Evolutionary conservation across 2,797 vertebrate species (phyloP).

Genomic region (Onychomys leucogaster): DNA sequence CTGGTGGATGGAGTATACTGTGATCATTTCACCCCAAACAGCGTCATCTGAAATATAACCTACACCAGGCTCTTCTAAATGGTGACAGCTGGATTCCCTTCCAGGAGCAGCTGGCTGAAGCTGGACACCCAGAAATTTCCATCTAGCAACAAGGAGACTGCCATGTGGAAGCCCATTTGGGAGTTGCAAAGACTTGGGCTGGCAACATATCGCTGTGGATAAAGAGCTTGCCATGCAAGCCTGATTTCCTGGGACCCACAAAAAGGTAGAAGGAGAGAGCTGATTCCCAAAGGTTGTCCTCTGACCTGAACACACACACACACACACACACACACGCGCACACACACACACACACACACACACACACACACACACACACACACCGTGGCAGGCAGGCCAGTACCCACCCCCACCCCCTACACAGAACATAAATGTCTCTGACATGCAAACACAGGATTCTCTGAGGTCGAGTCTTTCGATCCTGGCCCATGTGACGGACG

Average conservation of each 20-base stretch:
- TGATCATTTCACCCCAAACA: background rate
- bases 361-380: background rate
- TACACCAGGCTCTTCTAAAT: background rate
- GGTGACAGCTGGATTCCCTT: background rate
- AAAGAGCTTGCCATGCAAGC: background rate
- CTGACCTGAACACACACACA: background rate
- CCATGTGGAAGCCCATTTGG: background rate
- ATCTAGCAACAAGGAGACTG: background rate
- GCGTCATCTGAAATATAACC: background rate
- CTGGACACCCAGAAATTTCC: background rate
- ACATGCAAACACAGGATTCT: background rate
- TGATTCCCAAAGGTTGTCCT: background rate
- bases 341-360: background rate
- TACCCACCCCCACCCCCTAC: background rate
- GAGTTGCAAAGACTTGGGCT: background rate
- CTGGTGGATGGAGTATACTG: background rate
- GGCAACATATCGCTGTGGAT: background rate
- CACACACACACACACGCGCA: background rate
- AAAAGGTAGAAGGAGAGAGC: background rate
- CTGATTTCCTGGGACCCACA: background rate
- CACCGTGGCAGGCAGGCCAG: background rate
- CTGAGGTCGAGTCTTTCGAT: background rate
- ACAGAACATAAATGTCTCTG: background rate
- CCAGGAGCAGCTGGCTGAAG: background rate
- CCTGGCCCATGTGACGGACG: rapidly evolving